Percentiles rank a stretch among this genome's conserved stretches.
phyloP scores from a whole-genome alignment of 2,888 invertebrate genomes.

The Heliconius ismenius region DNA sequence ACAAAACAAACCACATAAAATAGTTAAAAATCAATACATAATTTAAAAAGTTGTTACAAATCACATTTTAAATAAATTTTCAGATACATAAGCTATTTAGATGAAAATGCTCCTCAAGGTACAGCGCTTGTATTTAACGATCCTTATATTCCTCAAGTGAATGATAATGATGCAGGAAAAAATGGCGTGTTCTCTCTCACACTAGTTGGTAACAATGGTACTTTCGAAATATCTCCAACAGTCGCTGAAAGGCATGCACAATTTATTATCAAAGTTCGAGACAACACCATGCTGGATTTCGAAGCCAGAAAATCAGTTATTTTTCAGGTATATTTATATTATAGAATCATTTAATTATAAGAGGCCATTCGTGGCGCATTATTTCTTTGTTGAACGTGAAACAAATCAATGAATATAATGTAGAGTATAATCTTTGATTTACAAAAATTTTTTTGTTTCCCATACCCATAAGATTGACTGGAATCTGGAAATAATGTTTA shows the following conservation, averaged over 20 bases:
- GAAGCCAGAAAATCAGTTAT: constrained; percentile 88
- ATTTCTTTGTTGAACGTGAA: background rate
- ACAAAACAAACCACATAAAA: too few species aligned
- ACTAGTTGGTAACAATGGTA: constrained; percentile 90
- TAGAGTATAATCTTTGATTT: too few species aligned
- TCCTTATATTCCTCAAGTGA: constrained; percentile 87
- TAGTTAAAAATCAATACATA: too few species aligned
- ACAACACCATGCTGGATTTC: constrained; percentile 91
- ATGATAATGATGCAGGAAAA: constrained; percentile 90
- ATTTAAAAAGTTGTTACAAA: too few species aligned
- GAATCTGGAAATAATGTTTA: too few species aligned
- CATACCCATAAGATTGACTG: too few species aligned
- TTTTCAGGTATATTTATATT: constrained; percentile 84
- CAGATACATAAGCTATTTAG: constrained; percentile 88
- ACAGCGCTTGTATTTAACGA: constrained; percentile 87
- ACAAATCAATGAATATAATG: background rate
- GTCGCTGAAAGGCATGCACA: constrained; percentile 89
- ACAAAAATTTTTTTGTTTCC: too few species aligned
- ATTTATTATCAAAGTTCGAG: constrained; percentile 91
- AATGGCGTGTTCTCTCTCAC: constrained; percentile 91
- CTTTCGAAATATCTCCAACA: constrained; percentile 93
- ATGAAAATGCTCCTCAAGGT: constrained; percentile 92
- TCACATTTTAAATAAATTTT: constrained; percentile 45
- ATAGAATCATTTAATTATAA: background rate
- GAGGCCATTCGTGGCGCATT: background rate